These are phyloP conservation scores for Oreortyx pictus DNA, from an alignment of 2,797 vertebrate species.

Conservation along the genomic window DNA sequence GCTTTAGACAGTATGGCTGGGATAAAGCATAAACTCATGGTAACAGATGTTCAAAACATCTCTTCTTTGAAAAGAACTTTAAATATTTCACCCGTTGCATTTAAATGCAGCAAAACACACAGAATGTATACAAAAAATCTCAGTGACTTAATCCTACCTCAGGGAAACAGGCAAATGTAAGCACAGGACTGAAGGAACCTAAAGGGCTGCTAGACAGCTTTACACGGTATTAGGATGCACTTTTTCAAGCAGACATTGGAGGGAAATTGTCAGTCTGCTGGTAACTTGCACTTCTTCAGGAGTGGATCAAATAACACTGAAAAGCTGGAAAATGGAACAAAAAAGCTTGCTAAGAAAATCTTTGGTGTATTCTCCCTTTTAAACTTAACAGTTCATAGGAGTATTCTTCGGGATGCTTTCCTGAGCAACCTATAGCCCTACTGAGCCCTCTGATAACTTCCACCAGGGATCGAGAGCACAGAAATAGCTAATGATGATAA, in stretches of 20 bases:
- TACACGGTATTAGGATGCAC: background rate
- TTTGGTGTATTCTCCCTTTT: background rate
- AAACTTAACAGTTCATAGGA: background rate
- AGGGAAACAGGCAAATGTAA: background rate
- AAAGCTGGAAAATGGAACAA: background rate
- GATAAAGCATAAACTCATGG: background rate
- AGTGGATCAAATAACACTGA: background rate
- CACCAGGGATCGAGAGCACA: background rate
- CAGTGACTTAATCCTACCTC: background rate
- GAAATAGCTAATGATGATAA: background rate
- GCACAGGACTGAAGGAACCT: background rate
- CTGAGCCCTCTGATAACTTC: background rate
- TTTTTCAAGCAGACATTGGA: constrained; percentile 14
- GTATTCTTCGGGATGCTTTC: background rate
- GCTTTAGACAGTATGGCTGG: background rate
- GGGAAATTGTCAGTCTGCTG: background rate
- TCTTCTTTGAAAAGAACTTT: background rate
- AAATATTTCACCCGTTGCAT: background rate
- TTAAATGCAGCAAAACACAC: constrained; percentile 17
- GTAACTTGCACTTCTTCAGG: background rate
- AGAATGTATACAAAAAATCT: background rate
- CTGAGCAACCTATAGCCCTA: background rate
- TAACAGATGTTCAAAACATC: background rate
- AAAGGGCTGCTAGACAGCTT: background rate
- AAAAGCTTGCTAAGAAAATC: background rate